Percentiles rank a stretch among this genome's conserved stretches.
Evolutionary conservation across 2,113 vertebrate species (phyloP).

Genomic region (Dasyornis broadbenti): DNA sequence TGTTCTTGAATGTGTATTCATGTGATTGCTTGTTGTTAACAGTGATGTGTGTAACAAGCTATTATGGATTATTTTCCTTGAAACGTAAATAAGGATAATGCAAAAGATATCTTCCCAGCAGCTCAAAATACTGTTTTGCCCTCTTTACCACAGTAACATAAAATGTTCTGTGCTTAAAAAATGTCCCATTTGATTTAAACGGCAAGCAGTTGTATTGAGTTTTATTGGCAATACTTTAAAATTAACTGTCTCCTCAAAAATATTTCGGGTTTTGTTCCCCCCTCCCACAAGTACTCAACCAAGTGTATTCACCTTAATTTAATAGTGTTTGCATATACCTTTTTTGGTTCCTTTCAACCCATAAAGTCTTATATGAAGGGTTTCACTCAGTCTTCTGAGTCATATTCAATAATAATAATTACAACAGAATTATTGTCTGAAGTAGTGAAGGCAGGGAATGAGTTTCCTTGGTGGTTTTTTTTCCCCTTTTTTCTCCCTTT

Average conservation of each 20-base stretch:
- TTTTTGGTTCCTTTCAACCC: not conserved
- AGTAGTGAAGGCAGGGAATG: not conserved
- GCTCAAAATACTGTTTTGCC: not conserved
- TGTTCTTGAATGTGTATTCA: not conserved
- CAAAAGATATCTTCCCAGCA: not conserved
- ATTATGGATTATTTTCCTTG: not conserved
- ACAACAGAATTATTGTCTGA: not conserved
- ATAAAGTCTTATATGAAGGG: not conserved
- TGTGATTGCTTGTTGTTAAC: not conserved
- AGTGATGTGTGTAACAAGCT: not conserved
- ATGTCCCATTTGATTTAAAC: not conserved
- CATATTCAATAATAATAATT: not conserved
- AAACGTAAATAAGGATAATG: not conserved
- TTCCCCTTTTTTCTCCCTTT: rapidly evolving
- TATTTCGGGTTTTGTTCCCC: not conserved
- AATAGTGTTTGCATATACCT: not conserved
- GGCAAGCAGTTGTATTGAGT: not conserved
- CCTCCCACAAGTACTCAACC: not conserved
- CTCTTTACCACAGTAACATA: not conserved
- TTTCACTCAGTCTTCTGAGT: not conserved
- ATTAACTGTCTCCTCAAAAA: not conserved
- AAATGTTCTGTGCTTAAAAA: not conserved
- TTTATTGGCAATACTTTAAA: not conserved
- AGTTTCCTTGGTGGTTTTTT: not conserved
- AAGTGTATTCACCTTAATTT: not conserved